Percentiles rank a stretch among this genome's conserved stretches.
Conservation (phyloP, 1,140 invertebrate genomes). For the Radopholus similis region DNA sequence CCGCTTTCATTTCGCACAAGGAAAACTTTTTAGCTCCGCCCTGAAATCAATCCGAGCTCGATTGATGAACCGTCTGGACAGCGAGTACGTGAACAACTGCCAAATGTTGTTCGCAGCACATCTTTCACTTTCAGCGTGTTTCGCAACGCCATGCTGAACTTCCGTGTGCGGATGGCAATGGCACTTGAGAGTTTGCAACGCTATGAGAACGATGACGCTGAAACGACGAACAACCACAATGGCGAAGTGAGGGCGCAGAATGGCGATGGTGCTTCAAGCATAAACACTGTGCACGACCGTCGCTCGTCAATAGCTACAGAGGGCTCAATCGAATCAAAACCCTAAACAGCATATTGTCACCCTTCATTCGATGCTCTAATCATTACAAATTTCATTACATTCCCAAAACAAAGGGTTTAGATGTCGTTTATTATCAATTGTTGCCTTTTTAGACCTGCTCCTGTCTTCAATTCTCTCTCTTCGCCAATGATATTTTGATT, state of each 20-base stretch:
- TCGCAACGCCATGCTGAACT: conserved; percentile 7
- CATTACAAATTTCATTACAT: too few relatives aligned
- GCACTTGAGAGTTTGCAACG: conserved; percentile 16
- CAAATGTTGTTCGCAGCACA: background rate
- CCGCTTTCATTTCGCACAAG: background rate
- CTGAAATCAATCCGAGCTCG: conserved; percentile 29
- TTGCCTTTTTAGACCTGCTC: too few relatives aligned
- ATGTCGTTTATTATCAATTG: too few relatives aligned
- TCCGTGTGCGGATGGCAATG: conserved; percentile 12
- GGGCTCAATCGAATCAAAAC: background rate
- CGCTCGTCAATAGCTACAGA: too few relatives aligned
- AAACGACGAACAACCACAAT: too few relatives aligned
- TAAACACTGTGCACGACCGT: too few relatives aligned
- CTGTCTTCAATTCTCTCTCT: too few relatives aligned
- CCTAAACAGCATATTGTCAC: background rate
- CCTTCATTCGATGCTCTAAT: too few relatives aligned
- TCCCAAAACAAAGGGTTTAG: too few relatives aligned
- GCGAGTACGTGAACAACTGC: conserved; percentile 14
- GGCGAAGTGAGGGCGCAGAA: background rate
- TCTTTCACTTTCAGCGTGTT: conserved; percentile 6
- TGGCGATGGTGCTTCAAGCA: background rate
- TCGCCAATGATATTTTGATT: too few relatives aligned
- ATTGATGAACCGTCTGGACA: conserved; percentile 30
- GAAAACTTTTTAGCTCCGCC: conserved; percentile 18
- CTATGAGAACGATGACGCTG: background rate